Percentiles rank a stretch among this genome's conserved stretches.
Evolutionary conservation across 2,888 invertebrate genomes (phyloP).

Genomic region (Falcaria lacertinaria): DNA sequence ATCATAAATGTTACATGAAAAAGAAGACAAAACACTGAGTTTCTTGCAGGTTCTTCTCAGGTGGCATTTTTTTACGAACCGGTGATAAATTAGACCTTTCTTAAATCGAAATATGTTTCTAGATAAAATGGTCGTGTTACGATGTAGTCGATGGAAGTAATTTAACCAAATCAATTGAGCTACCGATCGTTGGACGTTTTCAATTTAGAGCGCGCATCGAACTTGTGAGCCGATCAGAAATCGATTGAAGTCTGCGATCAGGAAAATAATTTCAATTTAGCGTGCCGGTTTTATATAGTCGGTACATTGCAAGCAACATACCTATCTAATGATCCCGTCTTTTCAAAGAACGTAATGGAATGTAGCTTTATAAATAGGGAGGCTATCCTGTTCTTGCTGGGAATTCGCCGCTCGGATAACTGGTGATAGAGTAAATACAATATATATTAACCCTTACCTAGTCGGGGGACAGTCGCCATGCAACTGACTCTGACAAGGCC

Average conservation of each 20-base stretch:
- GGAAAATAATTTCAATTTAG: background rate
- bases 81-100: no score
- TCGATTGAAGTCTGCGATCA: background rate
- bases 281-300: background rate
- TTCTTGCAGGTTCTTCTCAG: no score
- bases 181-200: background rate
- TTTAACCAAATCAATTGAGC: background rate
- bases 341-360: background rate
- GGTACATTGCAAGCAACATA: background rate
- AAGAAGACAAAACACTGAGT: no score
- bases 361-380: background rate
- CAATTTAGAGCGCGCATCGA: background rate
- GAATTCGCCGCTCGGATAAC: background rate
- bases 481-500: conserved; percentile 9
- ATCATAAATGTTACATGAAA: no score
- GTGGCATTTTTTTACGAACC: no score
- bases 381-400: background rate
- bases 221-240: background rate
- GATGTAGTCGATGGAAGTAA: background rate
- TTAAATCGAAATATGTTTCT: no score
- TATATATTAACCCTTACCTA: conserved; percentile 3
- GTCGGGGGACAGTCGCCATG: conserved; percentile 9
- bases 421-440: conserved; percentile 1
- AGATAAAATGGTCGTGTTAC: background rate
- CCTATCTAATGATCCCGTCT: background rate